Conservation (phyloP, 2,113 vertebrate species). For the Phainopepla nitens region DNA sequence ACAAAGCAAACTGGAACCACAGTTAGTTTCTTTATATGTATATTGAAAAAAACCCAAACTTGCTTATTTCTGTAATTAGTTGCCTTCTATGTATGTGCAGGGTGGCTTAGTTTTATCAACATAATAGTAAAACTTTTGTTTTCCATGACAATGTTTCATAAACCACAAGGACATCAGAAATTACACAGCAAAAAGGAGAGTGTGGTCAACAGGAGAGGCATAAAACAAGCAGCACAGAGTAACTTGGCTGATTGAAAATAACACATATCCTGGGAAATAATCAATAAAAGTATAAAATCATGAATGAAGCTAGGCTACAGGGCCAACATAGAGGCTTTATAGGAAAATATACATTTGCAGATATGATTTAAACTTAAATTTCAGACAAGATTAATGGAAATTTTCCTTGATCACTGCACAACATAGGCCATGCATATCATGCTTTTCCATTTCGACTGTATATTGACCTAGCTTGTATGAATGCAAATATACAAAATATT, state of each 20-base stretch:
- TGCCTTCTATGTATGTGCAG: neutral
- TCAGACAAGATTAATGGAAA: neutral
- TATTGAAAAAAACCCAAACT: neutral
- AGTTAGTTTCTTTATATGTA: rapidly evolving
- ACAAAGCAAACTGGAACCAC: neutral
- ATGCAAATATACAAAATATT: neutral
- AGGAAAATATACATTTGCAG: neutral
- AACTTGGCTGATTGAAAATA: neutral
- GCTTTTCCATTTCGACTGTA: neutral
- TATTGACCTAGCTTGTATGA: neutral
- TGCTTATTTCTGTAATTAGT: neutral
- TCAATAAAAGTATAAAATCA: neutral
- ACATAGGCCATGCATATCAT: neutral
- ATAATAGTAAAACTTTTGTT: neutral
- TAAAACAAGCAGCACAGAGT: neutral
- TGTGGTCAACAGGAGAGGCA: neutral
- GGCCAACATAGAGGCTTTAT: neutral
- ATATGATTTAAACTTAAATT: neutral
- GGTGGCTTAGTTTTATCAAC: neutral
- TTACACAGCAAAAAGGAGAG: neutral
- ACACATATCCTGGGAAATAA: neutral
- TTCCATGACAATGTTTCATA: neutral
- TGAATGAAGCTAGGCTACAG: neutral
- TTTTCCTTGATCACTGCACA: neutral
- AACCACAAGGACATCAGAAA: neutral